Conservation (phyloP, 2,113 vertebrate species). For the Phaetusa simplex region DNA sequence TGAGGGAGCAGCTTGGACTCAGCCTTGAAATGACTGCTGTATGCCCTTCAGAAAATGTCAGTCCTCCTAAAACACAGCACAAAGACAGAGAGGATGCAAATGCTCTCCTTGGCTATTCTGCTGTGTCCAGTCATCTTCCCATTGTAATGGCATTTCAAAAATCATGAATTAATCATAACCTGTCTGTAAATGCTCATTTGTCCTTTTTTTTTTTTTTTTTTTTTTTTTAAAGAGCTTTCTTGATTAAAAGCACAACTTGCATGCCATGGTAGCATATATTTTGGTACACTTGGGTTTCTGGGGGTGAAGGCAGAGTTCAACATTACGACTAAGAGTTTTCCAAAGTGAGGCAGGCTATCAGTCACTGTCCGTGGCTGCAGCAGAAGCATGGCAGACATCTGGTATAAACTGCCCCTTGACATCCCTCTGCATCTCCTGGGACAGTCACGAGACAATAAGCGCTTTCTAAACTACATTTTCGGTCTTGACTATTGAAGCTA, state of each 20-base stretch:
- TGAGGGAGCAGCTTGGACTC: not conserved
- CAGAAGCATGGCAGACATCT: not conserved
- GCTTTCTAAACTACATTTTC: not conserved
- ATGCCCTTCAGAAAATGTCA: not conserved
- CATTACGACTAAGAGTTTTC: not conserved
- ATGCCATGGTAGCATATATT: not conserved
- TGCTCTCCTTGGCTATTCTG: not conserved
- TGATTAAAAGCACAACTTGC: not conserved
- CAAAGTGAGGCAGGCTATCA: not conserved
- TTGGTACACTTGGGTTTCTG: not conserved
- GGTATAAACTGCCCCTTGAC: not conserved
- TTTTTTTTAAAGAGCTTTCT: not conserved
- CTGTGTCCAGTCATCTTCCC: not conserved
- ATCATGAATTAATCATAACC: not conserved
- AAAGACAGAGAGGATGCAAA: not conserved
- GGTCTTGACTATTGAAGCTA: not conserved
- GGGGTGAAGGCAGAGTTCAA: not conserved
- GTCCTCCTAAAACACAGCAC: not conserved
- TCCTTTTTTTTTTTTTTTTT: too few relatives aligned
- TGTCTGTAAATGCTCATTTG: not conserved
- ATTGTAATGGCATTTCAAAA: not conserved
- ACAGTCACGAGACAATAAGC: not conserved
- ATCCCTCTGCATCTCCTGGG: not conserved
- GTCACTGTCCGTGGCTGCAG: not conserved
- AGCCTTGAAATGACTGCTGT: not conserved